Evolutionary conservation across 2,888 invertebrate genomes (phyloP), one percentile per base, ranked within the genome.

Genomic region (Rapana venosa): DNA sequence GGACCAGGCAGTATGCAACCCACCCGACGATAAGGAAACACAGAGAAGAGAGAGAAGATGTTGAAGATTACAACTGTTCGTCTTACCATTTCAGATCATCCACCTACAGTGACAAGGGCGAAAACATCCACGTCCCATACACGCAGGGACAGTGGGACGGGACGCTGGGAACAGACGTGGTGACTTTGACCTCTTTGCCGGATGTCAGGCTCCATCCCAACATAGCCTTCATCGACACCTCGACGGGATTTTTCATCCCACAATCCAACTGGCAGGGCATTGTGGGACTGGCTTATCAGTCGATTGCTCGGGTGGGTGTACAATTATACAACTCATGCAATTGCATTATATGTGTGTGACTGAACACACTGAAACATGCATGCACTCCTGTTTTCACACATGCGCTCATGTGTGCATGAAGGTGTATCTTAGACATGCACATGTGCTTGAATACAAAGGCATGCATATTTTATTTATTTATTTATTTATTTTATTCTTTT

Each of bases 191-290:
- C 11, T 93, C 94, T 15, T 94, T 97, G 13, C 96, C 96, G 8
- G 96, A 96, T 95, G 88, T 95, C 17, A 93, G 94, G 26, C 96
- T 97, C 0, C 96, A 96, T 87, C 92, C 93, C 22, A 96, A 97
- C 91, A 96, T 97, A 87, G 97, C 97, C 20, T 96, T 97, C 35
- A 97, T 97, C 90, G 97, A 96, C 15, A 96, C 96, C 56, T 97
- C 97, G 83, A 96, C 96, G 87, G 96, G 97, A 87, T 97, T 97
- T 94, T 97, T 97, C 92, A 97, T 97, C 95, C 97, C 97, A 94
- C 97, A 97, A 13, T 97, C 97, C 8, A 96, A 97, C 90, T 97
- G 97, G 97, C 97, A 97, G 96, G 96, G 97, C 90, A 97, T 97
- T 81, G 95, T 97, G 32, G 97, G 97, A 2, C 93, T 97, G 79